These are phyloP conservation scores for Enteromius radiatus DNA, from an alignment of 2,797 vertebrate genomes.

Conservation along the genomic window DNA sequence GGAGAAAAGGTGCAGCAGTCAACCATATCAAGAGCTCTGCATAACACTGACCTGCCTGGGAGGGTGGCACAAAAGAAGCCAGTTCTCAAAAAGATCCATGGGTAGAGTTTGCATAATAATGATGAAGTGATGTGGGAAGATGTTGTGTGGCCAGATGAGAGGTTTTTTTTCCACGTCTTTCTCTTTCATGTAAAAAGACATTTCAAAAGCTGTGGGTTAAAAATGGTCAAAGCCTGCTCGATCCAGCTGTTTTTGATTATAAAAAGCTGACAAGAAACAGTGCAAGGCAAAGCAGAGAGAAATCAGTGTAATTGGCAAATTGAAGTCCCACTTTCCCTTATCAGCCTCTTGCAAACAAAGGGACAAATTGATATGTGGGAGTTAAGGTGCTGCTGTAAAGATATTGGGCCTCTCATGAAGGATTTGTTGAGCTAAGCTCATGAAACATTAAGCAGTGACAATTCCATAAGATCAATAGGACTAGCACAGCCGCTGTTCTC, in stretches of 20 bases:
- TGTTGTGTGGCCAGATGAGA: background rate
- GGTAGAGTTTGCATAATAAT: conserved; percentile 16
- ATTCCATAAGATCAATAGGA: conserved; percentile 67
- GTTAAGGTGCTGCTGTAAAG: conserved; percentile 57
- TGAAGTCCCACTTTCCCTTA: conserved; percentile 55
- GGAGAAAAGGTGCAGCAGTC: background rate
- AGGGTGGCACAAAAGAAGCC: conserved; percentile 8
- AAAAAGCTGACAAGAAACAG: conserved; percentile 38
- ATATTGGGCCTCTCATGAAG: conserved; percentile 58
- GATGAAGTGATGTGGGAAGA: background rate
- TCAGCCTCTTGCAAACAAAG: conserved; percentile 59
- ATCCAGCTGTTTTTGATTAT: conserved; percentile 27
- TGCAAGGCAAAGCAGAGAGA: conserved; percentile 17
- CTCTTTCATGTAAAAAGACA: conserved; percentile 1
- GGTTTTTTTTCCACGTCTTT: background rate
- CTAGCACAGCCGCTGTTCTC: conserved; percentile 49
- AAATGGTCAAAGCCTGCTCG: background rate
- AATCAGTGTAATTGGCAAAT: conserved; percentile 50
- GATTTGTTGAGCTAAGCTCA: conserved; percentile 66
- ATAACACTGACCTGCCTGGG: background rate
- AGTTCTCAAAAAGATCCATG: background rate
- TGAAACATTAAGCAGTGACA: conserved; percentile 68
- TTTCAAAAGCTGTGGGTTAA: conserved; percentile 10
- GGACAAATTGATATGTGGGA: conserved; percentile 55
- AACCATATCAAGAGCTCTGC: conserved; percentile 10